Evolutionary conservation across 2,888 invertebrate species (phyloP).

Genomic region (Aphodius granarius): DNA sequence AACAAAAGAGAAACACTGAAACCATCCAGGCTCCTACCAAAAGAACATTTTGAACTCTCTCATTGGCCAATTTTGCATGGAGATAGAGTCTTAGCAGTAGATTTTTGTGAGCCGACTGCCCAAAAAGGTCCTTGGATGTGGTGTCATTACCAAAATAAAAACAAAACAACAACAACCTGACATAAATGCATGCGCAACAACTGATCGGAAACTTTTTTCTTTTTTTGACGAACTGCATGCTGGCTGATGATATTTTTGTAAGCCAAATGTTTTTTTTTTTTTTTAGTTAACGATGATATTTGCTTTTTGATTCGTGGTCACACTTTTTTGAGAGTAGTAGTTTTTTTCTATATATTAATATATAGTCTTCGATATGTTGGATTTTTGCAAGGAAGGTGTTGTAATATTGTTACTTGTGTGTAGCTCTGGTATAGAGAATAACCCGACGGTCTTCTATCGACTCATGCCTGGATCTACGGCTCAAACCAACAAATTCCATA

Average conservation of each 20-base stretch:
- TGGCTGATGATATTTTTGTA: constrained; percentile 50
- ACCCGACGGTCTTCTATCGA: constrained; percentile 93
- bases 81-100: constrained; percentile 1
- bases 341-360: too few relatives aligned
- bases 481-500: constrained; percentile 94
- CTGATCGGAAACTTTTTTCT: background rate
- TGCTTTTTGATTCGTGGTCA: constrained; percentile 33
- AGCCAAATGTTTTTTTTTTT: constrained; percentile 48
- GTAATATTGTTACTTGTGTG: constrained; percentile 30
- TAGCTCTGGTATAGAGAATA: constrained; percentile 96
- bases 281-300: constrained; percentile 30
- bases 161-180: background rate
- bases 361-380: constrained; percentile 17
- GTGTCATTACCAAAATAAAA: too few relatives aligned
- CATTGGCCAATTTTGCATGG: constrained; percentile 3
- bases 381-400: constrained; percentile 5
- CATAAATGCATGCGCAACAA: constrained; percentile 29
- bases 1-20: background rate
- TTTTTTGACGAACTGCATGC: constrained; percentile 41
- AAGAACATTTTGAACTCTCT: background rate
- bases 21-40: background rate
- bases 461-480: constrained; percentile 95
- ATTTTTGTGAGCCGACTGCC: background rate
- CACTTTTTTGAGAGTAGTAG: constrained; percentile 33
- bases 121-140: background rate